These are phyloP conservation scores for Sesia bembeciformis DNA, from an alignment of 2,888 invertebrate genomes.

Conservation along the genomic window DNA sequence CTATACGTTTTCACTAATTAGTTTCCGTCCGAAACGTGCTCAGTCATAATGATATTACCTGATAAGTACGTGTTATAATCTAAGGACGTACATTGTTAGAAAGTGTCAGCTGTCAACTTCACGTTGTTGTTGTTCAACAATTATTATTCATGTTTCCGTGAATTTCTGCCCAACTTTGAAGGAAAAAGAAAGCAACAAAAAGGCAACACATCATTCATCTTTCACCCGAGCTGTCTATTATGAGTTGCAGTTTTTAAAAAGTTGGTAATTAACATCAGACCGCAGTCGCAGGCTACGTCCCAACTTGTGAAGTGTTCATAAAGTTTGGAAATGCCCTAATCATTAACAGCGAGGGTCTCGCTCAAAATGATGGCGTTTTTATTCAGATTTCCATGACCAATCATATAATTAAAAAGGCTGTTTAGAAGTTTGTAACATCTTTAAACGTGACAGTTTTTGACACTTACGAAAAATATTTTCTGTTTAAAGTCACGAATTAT, in stretches of 20 bases:
- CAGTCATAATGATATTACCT: not conserved
- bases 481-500: no score
- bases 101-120: conserved; percentile 23
- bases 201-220: conserved; percentile 69
- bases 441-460: no score
- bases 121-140: conserved; percentile 32
- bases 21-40: conserved; percentile 3
- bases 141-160: conserved; percentile 14
- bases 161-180: conserved; percentile 6
- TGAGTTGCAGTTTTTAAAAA: conserved; percentile 71
- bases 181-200: conserved; percentile 11
- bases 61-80: not conserved
- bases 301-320: conserved; percentile 60
- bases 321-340: conserved; percentile 62
- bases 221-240: conserved; percentile 65
- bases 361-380: conserved; percentile 19
- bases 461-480: no score
- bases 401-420: not conserved
- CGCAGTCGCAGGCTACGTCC: conserved; percentile 45
- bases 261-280: conserved; percentile 68
- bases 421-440: no score
- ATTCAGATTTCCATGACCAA: conserved; percentile 8
- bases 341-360: conserved; percentile 50
- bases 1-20: conserved; percentile 5
- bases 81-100: not conserved